Conservation (phyloP, 2,888 invertebrate species). For the Caenorhabditis imperialis region DNA sequence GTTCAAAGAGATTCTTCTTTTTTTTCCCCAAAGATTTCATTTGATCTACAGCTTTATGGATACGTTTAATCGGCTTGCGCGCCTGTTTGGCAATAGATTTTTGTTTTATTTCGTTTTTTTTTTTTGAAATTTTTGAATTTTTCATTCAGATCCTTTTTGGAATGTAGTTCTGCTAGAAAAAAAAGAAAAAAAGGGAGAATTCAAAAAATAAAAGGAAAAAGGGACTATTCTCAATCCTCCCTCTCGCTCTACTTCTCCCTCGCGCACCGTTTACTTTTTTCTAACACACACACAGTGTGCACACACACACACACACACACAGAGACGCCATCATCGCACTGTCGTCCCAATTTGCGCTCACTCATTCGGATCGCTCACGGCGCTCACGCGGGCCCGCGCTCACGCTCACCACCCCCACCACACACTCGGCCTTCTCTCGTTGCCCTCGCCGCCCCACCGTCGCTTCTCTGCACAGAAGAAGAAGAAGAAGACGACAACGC, state of each 20-base stretch:
- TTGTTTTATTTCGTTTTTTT: too few relatives aligned
- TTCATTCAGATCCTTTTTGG: too few relatives aligned
- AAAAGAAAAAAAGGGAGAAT: too few relatives aligned
- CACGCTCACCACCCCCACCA: conserved; percentile 34
- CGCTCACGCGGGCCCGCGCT: conserved; percentile 36
- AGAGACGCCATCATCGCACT: conserved; percentile 42
- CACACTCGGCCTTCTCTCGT: conserved; percentile 45
- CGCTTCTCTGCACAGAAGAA: conserved; percentile 8
- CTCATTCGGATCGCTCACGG: conserved; percentile 39
- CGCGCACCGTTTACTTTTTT: conserved; percentile 53
- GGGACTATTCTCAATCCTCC: conserved; percentile 1
- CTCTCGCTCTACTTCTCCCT: conserved; percentile 17
- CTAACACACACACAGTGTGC: conserved; percentile 53
- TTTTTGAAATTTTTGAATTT: too few relatives aligned
- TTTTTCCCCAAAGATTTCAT: too few relatives aligned
- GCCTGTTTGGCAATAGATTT: not conserved
- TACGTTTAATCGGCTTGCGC: conserved; percentile 30
- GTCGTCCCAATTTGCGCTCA: conserved; percentile 38
- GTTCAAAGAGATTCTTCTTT: not conserved
- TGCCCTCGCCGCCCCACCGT: too few relatives aligned
- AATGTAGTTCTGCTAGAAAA: too few relatives aligned
- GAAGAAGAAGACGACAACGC: too few relatives aligned
- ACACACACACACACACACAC: conserved; percentile 37
- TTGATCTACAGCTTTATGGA: conserved; percentile 44
- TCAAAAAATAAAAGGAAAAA: too few relatives aligned